These are phyloP conservation scores for Ectropis grisescens DNA, from an alignment of 1,140 invertebrate genomes.

Conservation along the genomic window DNA sequence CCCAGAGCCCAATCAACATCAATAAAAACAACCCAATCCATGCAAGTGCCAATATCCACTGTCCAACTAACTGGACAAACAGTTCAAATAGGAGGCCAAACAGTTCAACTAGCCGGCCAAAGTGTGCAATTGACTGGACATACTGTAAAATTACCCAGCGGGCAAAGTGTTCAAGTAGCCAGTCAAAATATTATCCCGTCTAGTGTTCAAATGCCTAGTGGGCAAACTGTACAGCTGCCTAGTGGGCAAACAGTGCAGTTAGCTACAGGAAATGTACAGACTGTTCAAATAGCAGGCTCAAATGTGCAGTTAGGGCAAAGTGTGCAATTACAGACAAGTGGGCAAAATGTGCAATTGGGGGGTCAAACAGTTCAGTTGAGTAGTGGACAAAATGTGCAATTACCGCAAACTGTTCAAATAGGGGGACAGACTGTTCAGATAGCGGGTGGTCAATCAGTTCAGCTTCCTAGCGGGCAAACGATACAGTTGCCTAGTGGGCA, in stretches of 20 bases:
- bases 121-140: constrained; percentile 52
- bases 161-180: constrained; percentile 57
- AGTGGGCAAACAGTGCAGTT: constrained; percentile 52
- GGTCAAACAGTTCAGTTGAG: constrained; percentile 50
- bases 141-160: constrained; percentile 51
- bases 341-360: constrained; percentile 40
- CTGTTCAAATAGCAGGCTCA: constrained; percentile 34
- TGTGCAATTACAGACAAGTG: constrained; percentile 33
- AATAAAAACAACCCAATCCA: constrained; percentile 22
- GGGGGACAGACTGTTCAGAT: constrained; percentile 44
- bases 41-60: constrained; percentile 41
- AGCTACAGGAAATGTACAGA: constrained; percentile 38
- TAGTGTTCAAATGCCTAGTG: constrained; percentile 44
- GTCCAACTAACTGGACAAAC: constrained; percentile 51
- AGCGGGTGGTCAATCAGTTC: constrained; percentile 44
- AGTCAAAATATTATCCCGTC: constrained; percentile 42
- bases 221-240: constrained; percentile 48
- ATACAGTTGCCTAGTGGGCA: constrained; percentile 49
- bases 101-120: constrained; percentile 43
- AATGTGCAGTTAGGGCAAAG: constrained; percentile 41
- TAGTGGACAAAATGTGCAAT: constrained; percentile 41
- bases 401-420: constrained; percentile 22
- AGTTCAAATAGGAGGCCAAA: constrained; percentile 46
- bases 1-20: constrained; percentile 19
- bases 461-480: constrained; percentile 40